These are phyloP conservation scores for Clivina fossor DNA, from an alignment of 2,888 invertebrate species.

Conservation along the genomic window DNA sequence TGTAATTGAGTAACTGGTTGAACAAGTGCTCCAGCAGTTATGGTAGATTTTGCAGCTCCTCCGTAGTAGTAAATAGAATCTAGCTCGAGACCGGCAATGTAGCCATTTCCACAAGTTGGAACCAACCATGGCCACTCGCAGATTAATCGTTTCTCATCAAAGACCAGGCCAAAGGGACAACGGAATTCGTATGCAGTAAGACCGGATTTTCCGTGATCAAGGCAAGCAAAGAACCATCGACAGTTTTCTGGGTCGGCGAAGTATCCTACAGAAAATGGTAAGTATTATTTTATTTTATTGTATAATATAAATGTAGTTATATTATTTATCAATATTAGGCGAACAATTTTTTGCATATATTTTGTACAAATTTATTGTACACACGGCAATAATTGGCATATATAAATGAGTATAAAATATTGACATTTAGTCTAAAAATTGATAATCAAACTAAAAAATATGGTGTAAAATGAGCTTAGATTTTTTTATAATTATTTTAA, in stretches of 20 bases:
- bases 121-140: conserved; percentile 84
- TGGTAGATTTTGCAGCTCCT: conserved; percentile 25
- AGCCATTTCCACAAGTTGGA: conserved; percentile 51
- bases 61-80: conserved; percentile 43
- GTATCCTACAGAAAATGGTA: conserved; percentile 59
- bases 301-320: too few species aligned
- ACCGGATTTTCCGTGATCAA: conserved; percentile 65
- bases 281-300: conserved; percentile 1
- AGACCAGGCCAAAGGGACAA: conserved; percentile 77
- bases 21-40: not conserved
- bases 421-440: too few species aligned
- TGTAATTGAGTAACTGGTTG: not conserved
- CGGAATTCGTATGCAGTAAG: conserved; percentile 77
- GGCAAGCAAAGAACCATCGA: conserved; percentile 81
- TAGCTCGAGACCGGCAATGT: conserved; percentile 15
- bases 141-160: conserved; percentile 67
- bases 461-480: too few species aligned
- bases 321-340: too few species aligned
- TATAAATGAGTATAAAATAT: too few species aligned
- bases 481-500: too few species aligned
- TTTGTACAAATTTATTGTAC: too few species aligned
- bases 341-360: too few species aligned
- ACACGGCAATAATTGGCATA: too few species aligned
- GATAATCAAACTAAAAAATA: too few species aligned
- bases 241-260: conserved; percentile 81